Evolutionary conservation across 2,797 vertebrate genomes (phyloP).

Genomic region (Netta rufina): DNA sequence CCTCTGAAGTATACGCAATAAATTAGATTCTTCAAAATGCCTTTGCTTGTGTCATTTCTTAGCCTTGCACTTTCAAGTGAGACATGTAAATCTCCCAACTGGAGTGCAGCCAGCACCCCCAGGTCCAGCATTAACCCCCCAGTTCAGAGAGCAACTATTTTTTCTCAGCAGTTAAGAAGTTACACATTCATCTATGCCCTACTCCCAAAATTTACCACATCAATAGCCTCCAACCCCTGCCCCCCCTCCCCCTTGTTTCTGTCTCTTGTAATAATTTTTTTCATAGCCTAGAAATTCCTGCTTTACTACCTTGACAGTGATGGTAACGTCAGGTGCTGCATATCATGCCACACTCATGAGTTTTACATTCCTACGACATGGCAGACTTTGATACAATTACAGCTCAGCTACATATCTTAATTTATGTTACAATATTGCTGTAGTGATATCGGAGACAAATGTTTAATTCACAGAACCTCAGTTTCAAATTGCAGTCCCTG

Average conservation of each 20-base stretch:
- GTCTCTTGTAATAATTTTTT: background rate
- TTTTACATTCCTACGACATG: conserved; percentile 26
- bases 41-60: background rate
- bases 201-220: background rate
- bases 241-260: background rate
- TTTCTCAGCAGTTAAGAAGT: background rate
- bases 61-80: background rate
- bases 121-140: background rate
- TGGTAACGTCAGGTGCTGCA: background rate
- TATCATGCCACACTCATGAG: conserved; percentile 36
- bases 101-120: background rate
- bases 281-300: background rate
- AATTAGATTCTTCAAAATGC: background rate
- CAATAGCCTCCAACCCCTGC: background rate
- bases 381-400: conserved; percentile 70
- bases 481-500: conserved; percentile 38
- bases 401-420: conserved; percentile 52
- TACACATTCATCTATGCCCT: background rate
- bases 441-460: conserved; percentile 64
- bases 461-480: conserved; percentile 65
- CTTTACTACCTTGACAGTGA: background rate
- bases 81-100: background rate
- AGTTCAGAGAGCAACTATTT: background rate
- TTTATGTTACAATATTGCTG: conserved; percentile 67
- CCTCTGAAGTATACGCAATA: background rate